phyloP scores from a whole-genome alignment of 2,797 vertebrate species.

The Cheirogaleus major region DNA sequence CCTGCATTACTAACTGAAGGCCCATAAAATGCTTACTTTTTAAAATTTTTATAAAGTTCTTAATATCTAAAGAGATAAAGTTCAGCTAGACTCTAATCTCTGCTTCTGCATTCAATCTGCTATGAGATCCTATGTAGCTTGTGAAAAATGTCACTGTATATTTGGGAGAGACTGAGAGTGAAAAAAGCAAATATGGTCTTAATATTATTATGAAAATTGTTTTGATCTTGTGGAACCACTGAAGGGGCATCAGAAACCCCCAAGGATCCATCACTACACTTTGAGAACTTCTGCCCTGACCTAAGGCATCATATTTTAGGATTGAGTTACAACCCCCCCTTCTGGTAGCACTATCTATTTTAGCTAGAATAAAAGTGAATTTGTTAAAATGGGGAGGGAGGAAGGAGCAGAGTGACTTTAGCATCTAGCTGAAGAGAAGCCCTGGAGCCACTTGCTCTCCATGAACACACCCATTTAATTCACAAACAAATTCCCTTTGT shows the following conservation, averaged over 20 bases:
- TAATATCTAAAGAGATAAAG: background rate
- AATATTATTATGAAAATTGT: background rate
- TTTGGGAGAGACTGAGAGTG: background rate
- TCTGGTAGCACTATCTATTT: background rate
- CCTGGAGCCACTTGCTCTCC: background rate
- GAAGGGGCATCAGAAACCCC: background rate
- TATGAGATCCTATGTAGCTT: background rate
- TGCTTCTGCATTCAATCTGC: background rate
- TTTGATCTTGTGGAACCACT: background rate
- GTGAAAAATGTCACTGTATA: background rate
- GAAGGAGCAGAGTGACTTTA: background rate
- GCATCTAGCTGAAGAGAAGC: background rate
- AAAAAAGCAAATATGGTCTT: background rate
- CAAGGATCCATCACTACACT: background rate
- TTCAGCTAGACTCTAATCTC: background rate
- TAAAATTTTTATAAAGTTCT: background rate
- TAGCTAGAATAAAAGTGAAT: background rate
- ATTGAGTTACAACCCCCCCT: background rate
- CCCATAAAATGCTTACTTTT: background rate
- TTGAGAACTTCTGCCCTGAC: background rate
- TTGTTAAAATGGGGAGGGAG: background rate
- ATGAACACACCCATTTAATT: background rate
- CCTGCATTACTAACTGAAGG: background rate
- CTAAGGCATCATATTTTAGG: background rate
- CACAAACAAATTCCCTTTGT: background rate